Base-by-base conservation (phyloP, 2,888 invertebrate genomes). In the Diadromus collaris region DNA sequence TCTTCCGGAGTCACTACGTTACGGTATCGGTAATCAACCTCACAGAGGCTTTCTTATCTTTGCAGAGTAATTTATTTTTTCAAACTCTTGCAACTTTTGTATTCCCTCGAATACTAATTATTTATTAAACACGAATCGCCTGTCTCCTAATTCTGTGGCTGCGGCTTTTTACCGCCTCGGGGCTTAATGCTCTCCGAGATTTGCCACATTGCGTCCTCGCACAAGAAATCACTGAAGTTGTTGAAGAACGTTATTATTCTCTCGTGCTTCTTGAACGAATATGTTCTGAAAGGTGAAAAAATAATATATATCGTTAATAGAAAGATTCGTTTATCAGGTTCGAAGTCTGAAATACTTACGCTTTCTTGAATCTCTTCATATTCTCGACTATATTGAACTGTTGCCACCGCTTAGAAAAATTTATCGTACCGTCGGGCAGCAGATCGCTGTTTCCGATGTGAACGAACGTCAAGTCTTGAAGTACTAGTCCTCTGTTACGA, bases 151-250 rank as follows among this genome's bases (percentile, higher is more conserved):
- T 90, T 90, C 76, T 90, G 89, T 16, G 87, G 68, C 77, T 89
- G 89, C 54, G 91, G 89, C 86, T 93, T 92, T 81, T 94, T 93
- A 1, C 94, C 94, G 32, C 95, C 95, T 76, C 97, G 93, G 70
- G 99, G 99, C 92, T 99, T 99, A 86, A 99, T 98, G 83, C 95
- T 95, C 92, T 99, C 98, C 0, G 99, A 99, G 87, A 99, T 96
- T 91, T 98, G 97, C 99, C 99, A 99, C 95, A 99, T 97, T 76
- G 97, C 96, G 91, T 99, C 99, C 92, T 99, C 99, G 89, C 96
- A 96, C 86, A 99, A 94, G 90, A 96, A 97, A 91, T 98, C 97
- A 90, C 98, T 97, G 92, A 99, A 99, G 92, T 97, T 97, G 92
- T 97, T 97, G 93, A 99, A 98, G 93, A 98, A 98, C 84, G 95